These are phyloP conservation scores for Drosophila mayaguana DNA, from an alignment of 2,888 invertebrate genomes.

Conservation along the genomic window DNA sequence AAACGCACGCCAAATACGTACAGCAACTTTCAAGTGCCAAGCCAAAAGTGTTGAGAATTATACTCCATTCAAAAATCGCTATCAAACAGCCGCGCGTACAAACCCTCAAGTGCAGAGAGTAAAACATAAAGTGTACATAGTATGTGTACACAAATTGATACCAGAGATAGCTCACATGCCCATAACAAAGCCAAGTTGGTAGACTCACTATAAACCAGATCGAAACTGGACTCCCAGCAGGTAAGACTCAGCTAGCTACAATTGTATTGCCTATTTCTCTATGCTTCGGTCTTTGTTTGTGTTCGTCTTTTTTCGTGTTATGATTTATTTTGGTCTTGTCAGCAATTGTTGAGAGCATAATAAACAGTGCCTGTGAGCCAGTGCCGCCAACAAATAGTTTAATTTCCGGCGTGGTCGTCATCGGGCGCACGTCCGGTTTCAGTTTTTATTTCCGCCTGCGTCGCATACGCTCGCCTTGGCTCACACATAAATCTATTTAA, in stretches of 20 bases:
- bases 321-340: slow-evolving; percentile 40
- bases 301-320: background rate
- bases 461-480: background rate
- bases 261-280: slow-evolving; percentile 1
- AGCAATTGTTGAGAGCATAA: slow-evolving; percentile 28
- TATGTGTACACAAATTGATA: background rate
- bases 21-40: slow-evolving; percentile 50
- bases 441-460: slow-evolving; percentile 72
- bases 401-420: slow-evolving; percentile 73
- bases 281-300: background rate
- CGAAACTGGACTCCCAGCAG: slow-evolving; percentile 6
- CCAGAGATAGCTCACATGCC: background rate
- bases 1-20: slow-evolving; percentile 18
- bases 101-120: slow-evolving; percentile 18
- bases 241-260: slow-evolving; percentile 14
- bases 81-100: slow-evolving; percentile 28
- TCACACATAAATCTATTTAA: slow-evolving; percentile 59
- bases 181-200: background rate
- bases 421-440: slow-evolving; percentile 74
- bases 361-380: background rate
- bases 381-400: slow-evolving; percentile 70
- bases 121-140: background rate
- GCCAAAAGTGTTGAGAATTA: slow-evolving; percentile 48
- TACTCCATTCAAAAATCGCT: slow-evolving; percentile 39
- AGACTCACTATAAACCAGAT: background rate